These are phyloP conservation scores for Microchrysa polita DNA, from an alignment of 2,888 invertebrate genomes.

Conservation along the genomic window DNA sequence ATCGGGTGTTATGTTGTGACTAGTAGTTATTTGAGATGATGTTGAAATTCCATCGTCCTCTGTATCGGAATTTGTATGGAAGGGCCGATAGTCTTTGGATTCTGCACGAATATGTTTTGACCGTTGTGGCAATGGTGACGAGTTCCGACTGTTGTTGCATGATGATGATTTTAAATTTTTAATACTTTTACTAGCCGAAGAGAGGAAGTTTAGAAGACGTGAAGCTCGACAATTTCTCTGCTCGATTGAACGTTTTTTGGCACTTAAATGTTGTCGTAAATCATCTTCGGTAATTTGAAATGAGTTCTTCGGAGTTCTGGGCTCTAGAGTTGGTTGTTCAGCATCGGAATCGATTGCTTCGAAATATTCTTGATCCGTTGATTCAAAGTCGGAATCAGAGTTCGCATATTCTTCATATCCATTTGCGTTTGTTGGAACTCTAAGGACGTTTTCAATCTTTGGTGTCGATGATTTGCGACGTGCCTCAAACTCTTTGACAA, in stretches of 20 bases:
- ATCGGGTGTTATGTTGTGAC: conserved; percentile 58
- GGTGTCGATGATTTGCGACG: conserved; percentile 44
- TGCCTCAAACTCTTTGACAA: conserved; percentile 60
- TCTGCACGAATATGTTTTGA: conserved; percentile 49
- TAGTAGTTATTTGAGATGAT: conserved; percentile 53
- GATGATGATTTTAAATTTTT: conserved; percentile 48
- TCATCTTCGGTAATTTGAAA: conserved; percentile 54
- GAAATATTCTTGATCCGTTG: conserved; percentile 52
- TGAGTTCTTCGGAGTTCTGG: conserved; percentile 52
- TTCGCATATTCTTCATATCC: conserved; percentile 10
- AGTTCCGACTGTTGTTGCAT: conserved; percentile 51
- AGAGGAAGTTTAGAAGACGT: conserved; percentile 59
- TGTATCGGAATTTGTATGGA: conserved; percentile 51
- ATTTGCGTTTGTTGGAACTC: background rate
- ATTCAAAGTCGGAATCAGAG: conserved; percentile 54
- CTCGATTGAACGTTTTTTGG: conserved; percentile 13
- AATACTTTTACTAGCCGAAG: conserved; percentile 56
- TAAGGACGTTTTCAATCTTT: background rate
- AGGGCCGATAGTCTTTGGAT: conserved; percentile 53
- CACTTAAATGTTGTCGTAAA: conserved; percentile 53
- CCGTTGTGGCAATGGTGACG: conserved; percentile 57
- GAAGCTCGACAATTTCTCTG: conserved; percentile 51
- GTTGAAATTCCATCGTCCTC: conserved; percentile 59
- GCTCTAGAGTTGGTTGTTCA: conserved; percentile 11
- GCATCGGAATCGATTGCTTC: conserved; percentile 47